Conservation (phyloP, 1,140 invertebrate genomes). For the Aphis craccivora region DNA sequence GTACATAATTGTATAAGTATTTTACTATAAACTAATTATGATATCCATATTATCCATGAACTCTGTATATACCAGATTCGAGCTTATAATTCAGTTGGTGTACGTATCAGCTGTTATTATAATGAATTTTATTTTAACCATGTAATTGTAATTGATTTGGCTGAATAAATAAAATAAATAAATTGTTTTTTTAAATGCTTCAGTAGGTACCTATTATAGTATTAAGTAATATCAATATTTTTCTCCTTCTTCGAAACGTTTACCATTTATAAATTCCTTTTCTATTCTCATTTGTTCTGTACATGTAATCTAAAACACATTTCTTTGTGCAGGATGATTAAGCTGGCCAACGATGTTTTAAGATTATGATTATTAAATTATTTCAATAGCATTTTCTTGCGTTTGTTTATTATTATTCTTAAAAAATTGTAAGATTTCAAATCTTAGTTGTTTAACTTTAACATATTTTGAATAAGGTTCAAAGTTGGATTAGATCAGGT, state of each 20-base stretch:
- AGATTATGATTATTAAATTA: not conserved
- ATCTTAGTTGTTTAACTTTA: not conserved
- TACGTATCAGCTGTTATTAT: too few relatives aligned
- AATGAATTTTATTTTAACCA: too few relatives aligned
- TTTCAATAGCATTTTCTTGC: too few relatives aligned
- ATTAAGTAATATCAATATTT: not conserved
- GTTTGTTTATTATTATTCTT: not conserved
- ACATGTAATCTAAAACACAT: not conserved
- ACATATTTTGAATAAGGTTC: not conserved
- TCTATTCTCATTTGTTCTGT: not conserved
- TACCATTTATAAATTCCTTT: not conserved
- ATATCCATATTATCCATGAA: too few relatives aligned
- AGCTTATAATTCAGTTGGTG: too few relatives aligned
- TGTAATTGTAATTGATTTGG: too few relatives aligned
- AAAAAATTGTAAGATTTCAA: not conserved
- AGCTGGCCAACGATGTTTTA: not conserved
- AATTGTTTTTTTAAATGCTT: too few relatives aligned
- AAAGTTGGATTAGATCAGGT: not conserved
- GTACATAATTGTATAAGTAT: too few relatives aligned
- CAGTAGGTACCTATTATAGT: too few relatives aligned
- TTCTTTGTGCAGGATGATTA: not conserved
- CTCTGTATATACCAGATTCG: too few relatives aligned
- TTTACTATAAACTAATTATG: too few relatives aligned
- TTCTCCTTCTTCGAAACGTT: not conserved
- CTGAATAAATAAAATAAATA: too few relatives aligned